A percentile compares a stretch with the other conserved stretches of the same genome.
Evolutionary conservation across 2,797 vertebrate species (phyloP).

Genomic region (Mareca strepera): DNA sequence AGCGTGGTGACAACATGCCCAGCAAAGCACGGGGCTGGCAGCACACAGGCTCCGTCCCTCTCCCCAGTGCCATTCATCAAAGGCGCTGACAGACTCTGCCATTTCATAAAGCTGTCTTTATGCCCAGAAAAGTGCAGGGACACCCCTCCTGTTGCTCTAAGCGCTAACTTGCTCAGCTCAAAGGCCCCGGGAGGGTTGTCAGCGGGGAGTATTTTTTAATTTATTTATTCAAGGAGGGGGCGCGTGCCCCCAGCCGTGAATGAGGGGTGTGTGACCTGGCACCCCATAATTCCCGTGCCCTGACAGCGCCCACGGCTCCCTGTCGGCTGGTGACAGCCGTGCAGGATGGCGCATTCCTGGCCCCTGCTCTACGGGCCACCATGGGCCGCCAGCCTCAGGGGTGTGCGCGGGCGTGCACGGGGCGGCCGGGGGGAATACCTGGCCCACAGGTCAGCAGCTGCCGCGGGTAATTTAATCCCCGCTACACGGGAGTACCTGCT

Average conservation of each 20-base stretch:
- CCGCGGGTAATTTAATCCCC: background rate
- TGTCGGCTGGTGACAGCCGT: background rate
- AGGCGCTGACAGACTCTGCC: background rate
- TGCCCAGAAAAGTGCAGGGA: background rate
- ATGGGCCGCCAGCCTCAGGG: background rate
- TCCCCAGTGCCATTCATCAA: background rate
- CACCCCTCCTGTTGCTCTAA: background rate
- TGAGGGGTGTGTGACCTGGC: background rate
- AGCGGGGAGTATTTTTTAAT: background rate
- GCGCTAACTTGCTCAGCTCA: background rate
- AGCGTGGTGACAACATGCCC: background rate
- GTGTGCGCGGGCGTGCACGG: no score
- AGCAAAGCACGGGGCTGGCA: background rate
- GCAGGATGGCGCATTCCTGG: background rate
- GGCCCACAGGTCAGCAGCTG: background rate
- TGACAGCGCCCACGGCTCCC: background rate
- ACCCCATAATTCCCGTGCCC: background rate
- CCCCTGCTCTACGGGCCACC: slow-evolving; percentile 21
- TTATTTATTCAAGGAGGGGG: background rate
- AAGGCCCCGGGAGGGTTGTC: background rate
- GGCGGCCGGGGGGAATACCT: background rate
- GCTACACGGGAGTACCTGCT: background rate
- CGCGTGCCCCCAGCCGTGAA: background rate
- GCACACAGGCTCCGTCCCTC: rapidly evolving
- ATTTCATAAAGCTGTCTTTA: slow-evolving; percentile 28